Evolutionary conservation across 2,797 vertebrate genomes (phyloP), one percentile per base, ranked within the genome.

Genomic region (Dipus sagitta): DNA sequence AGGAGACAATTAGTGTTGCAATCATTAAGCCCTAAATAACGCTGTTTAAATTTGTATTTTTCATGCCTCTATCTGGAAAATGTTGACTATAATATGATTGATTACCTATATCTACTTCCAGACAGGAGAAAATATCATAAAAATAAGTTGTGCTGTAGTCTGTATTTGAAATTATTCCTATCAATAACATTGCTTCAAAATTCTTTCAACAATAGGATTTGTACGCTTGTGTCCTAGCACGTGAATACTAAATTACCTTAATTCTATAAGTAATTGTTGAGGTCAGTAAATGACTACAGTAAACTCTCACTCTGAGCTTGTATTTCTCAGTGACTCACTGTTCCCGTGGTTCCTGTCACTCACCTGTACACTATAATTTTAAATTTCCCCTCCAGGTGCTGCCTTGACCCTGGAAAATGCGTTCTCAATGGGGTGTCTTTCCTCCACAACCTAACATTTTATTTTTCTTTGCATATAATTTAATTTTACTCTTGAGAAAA

Each of bases 401-500:
- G n/a, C 32, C 32, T 76, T n/a, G 74, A 88, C 24, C 28, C 60
- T 86, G 38, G 78, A 42, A 90, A 86, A 65, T 88, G 3, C 52
- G 86, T 94, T 94, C 71, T 78, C 83, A 85, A 34, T 88, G 34
- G 87, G n/a, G 65, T 81, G 23, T 38, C 64, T 84, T 93, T 85
- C n/a, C 62, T 88, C 17, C 77, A 75, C 3, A 74, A 7, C 54
- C 42, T 71, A 86, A 26, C 24, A 72, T 71, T 93, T 86, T 67
- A 89, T 90, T 88, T 34, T 76, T 92, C 74, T 96, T 94, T 90
- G 65, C 26, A 70, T 93, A 54, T 92, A 83, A 91, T 92, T 96
- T 91, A 89, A 72, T 64, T 94, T 92, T 96, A 64, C 60, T 94
- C 32, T 93, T 79, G n/a, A 86, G 38, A 88, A 52, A 94, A 90